Base-by-base conservation (phyloP, 35 echinoderm and acorn worm species). In the Apostichopus parvimensis region DNA sequence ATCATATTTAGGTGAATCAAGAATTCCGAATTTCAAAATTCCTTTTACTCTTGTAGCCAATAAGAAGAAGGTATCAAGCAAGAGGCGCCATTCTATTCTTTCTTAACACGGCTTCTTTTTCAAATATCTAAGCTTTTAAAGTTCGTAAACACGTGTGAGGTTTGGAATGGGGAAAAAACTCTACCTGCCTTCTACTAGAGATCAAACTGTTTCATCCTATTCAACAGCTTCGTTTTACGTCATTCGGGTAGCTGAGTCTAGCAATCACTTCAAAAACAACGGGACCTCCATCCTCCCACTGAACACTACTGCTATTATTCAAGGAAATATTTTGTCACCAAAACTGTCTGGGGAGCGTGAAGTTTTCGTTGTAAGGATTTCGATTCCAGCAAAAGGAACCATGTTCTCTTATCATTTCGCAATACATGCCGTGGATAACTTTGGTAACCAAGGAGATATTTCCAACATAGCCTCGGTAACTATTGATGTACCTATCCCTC, bases 211-310 rank as follows among this genome's bases (percentile, higher is more conserved):
- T 17, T 17, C 6, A 17, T 54, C 5, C 62, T 20, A 5, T n/a
- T 65, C 62, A 5, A 64, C 53, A 87, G 84, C 84, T 53, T 65
- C 17, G 62, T 18, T 6, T 87, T 87, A 87, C 57, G 84, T 64
- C 57, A 87, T 87, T 22, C 54, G 84, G 21, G 21, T 18, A 26
- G 53, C 84, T 5, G 84, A 59, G 57, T 64, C 84, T 6, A 59
- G 57, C 53, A 8, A 57, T 5, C 54, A 87, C 13, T 59, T 64
- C 9, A 14, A 11, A 18, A 68, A 8, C 11, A 68, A 68, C 18
- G 11, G 18, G 4, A 14, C 64, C 18, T 68, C 64, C 18, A 18
- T 68, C 18, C 18, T 68, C 3, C 64, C 11, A 18, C 64, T 68
- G 11, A 68, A 68, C 64, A 18, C 11, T 18, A 4, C 1, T 18